These are phyloP conservation scores for Luffia ferchaultella DNA, from an alignment of 2,888 invertebrate genomes.

Conservation along the genomic window DNA sequence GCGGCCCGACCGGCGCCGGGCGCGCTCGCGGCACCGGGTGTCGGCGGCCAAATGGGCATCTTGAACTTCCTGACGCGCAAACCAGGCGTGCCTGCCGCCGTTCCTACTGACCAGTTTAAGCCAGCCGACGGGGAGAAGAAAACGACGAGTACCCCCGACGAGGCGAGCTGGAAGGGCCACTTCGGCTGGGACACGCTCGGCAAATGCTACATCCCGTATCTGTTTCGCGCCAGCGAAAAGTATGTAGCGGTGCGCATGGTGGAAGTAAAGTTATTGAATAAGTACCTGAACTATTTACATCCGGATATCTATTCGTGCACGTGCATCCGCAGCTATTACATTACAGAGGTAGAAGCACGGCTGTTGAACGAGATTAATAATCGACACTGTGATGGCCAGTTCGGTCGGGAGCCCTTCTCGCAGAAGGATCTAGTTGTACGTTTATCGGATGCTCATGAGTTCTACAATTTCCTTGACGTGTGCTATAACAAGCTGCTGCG, in stretches of 20 bases:
- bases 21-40: conserved; percentile 34
- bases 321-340: conserved; percentile 91
- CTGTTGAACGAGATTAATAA: conserved; percentile 92
- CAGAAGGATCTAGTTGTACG: conserved; percentile 90
- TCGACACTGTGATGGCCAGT: conserved; percentile 90
- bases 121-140: conserved; percentile 44
- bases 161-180: conserved; percentile 80
- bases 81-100: conserved; percentile 24
- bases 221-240: conserved; percentile 82
- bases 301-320: conserved; percentile 91
- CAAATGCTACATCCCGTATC: conserved; percentile 87
- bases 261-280: conserved; percentile 88
- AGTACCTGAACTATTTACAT: conserved; percentile 88
- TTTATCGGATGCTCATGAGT: conserved; percentile 86
- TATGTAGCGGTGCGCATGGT: conserved; percentile 96
- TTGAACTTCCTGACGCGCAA: conserved; percentile 68
- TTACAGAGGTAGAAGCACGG: conserved; percentile 89
- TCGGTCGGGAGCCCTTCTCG: conserved; percentile 87
- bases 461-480: conserved; percentile 89
- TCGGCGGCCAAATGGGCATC: conserved; percentile 64
- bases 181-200: conserved; percentile 94
- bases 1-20: conserved; percentile 54
- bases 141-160: conserved; percentile 64
- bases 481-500: conserved; percentile 85
- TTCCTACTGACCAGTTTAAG: conserved; percentile 31